Evolutionary conservation across 1,140 invertebrate species (phyloP).

Genomic region (Chironomus tepperi): DNA sequence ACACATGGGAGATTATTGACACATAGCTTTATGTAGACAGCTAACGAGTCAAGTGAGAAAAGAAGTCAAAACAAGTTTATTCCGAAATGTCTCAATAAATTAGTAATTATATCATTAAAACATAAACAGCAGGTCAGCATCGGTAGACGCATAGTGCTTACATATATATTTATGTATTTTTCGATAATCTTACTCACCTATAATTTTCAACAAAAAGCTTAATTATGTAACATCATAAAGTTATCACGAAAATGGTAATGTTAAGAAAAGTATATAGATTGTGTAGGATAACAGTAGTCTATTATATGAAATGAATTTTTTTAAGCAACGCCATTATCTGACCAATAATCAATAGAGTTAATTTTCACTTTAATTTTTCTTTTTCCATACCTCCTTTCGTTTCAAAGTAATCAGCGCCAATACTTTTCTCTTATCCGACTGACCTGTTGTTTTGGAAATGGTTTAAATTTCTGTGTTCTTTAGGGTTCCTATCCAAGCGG

Average conservation of each 20-base stretch:
- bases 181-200: constrained; percentile 6
- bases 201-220: constrained; percentile 4
- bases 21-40: not conserved
- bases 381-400: too few relatives aligned
- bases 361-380: not conserved
- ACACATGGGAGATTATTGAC: not conserved
- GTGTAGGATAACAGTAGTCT: not conserved
- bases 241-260: not conserved
- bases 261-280: not conserved
- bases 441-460: too few relatives aligned
- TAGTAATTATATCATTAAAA: constrained; percentile 10
- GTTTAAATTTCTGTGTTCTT: too few relatives aligned
- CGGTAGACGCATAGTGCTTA: constrained; percentile 4
- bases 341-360: not conserved
- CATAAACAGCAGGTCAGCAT: constrained; percentile 2
- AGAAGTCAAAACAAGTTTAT: not conserved
- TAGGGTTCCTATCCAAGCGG: too few relatives aligned
- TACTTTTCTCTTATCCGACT: too few relatives aligned
- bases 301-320: not conserved
- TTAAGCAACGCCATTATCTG: not conserved
- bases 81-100: constrained; percentile 8
- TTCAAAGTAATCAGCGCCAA: too few relatives aligned
- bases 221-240: not conserved
- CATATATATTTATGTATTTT: not conserved
- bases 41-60: not conserved